A percentile compares a stretch with the other conserved stretches of the same genome.
Conservation (phyloP, 2,797 vertebrate genomes). For the Argyrosomus regius region DNA sequence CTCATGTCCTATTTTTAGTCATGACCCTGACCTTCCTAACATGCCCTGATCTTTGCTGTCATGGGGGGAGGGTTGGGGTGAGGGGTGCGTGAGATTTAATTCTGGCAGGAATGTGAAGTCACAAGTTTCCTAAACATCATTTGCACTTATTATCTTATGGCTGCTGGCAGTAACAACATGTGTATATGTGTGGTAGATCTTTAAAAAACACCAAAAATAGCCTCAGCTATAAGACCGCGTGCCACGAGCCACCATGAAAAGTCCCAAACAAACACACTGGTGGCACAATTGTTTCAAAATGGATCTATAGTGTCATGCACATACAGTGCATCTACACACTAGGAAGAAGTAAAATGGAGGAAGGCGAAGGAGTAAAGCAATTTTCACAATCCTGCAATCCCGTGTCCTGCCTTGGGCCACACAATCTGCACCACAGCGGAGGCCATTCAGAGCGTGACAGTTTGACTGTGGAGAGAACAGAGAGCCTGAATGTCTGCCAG, state of each 20-base stretch:
- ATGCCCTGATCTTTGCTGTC: slow-evolving; percentile 15
- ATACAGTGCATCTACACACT: not conserved
- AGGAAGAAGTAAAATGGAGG: slow-evolving; percentile 17
- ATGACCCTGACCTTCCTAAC: slow-evolving; percentile 16
- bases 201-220: not conserved
- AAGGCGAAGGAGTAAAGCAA: slow-evolving; percentile 58
- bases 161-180: not conserved
- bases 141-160: slow-evolving; percentile 13
- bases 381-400: slow-evolving; percentile 70
- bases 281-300: slow-evolving; percentile 7
- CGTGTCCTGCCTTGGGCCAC: slow-evolving; percentile 70
- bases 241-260: not conserved
- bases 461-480: slow-evolving; percentile 63
- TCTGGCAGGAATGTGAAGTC: slow-evolving; percentile 55
- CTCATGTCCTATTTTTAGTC: slow-evolving; percentile 25
- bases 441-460: slow-evolving; percentile 77
- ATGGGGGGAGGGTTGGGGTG: not conserved
- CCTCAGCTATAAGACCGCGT: not conserved
- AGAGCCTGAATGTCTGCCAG: slow-evolving; percentile 56
- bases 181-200: slow-evolving; percentile 1
- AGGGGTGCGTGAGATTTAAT: slow-evolving; percentile 29
- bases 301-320: not conserved
- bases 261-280: not conserved
- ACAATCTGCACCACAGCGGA: slow-evolving; percentile 72
- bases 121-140: slow-evolving; percentile 47